Conservation (phyloP, 2,888 invertebrate genomes). For the Ophion costatus region DNA sequence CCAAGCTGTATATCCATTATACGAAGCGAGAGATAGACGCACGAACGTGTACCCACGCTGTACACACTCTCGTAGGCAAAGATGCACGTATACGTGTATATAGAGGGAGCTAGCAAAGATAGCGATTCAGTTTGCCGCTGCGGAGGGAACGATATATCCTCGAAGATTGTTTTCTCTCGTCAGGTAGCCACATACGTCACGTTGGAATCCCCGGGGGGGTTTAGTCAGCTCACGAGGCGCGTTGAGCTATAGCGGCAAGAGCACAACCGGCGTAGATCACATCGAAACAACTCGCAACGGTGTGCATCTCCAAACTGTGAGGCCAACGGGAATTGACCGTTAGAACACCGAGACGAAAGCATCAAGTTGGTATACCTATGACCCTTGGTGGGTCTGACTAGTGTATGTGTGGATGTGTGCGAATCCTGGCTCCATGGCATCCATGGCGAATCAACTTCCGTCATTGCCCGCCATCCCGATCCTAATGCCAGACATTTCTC, state of each 20-base stretch:
- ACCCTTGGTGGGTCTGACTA: constrained; percentile 17
- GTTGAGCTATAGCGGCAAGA: constrained; percentile 74
- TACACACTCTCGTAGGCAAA: background rate
- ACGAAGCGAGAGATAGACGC: constrained; percentile 55
- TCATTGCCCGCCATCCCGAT: constrained; percentile 82
- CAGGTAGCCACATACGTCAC: constrained; percentile 84
- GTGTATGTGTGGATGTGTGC: background rate
- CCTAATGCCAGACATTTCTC: constrained; percentile 82
- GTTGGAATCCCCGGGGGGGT: constrained; percentile 78
- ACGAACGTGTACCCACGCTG: background rate
- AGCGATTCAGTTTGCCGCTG: constrained; percentile 27
- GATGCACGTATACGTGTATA: constrained; percentile 35
- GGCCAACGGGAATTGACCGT: constrained; percentile 58
- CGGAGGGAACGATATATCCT: constrained; percentile 80
- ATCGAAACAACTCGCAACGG: constrained; percentile 76
- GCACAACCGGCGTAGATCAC: constrained; percentile 82
- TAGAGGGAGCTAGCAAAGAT: constrained; percentile 40
- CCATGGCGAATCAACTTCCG: constrained; percentile 83
- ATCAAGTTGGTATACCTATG: constrained; percentile 48
- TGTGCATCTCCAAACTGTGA: constrained; percentile 67
- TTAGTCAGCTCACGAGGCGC: constrained; percentile 66
- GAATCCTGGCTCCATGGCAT: constrained; percentile 67
- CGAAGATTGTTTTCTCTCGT: constrained; percentile 84
- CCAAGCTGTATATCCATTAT: constrained; percentile 39
- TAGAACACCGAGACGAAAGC: constrained; percentile 24